phyloP scores from a whole-genome alignment of 2,888 invertebrate species.

The Dasypolia templi region DNA sequence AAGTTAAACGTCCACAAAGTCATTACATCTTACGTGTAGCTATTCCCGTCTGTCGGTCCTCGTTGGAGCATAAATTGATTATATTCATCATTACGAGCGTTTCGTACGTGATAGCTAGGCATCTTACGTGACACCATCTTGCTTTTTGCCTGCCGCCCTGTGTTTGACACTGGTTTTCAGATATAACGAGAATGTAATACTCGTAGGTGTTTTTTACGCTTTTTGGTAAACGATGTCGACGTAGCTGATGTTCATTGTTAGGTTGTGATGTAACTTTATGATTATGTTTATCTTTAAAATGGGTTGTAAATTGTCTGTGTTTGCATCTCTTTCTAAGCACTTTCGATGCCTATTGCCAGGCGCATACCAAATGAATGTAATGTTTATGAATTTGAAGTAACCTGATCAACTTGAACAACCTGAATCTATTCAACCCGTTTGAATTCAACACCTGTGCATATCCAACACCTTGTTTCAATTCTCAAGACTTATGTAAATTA shows the following conservation, averaged over 20 bases:
- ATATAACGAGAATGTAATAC: constrained; percentile 38
- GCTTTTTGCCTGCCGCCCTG: constrained; percentile 65
- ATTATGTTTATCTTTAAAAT: not conserved
- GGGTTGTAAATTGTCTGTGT: not conserved
- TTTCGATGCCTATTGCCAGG: constrained; percentile 4
- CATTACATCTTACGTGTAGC: constrained; percentile 60
- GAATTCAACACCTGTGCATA: constrained; percentile 56
- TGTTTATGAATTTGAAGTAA: constrained; percentile 41
- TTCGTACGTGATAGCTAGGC: constrained; percentile 57
- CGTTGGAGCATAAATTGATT: constrained; percentile 61
- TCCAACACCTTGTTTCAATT: constrained; percentile 50
- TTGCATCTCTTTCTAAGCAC: not conserved
- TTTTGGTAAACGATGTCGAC: constrained; percentile 31
- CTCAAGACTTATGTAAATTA: constrained; percentile 47
- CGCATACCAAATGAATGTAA: constrained; percentile 19
- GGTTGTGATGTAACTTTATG: constrained; percentile 10
- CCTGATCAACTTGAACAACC: constrained; percentile 55
- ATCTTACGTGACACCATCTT: constrained; percentile 63
- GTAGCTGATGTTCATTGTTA: constrained; percentile 16
- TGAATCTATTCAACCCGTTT: constrained; percentile 54
- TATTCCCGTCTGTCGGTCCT: constrained; percentile 59
- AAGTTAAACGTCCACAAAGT: constrained; percentile 60
- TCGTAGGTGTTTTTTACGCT: constrained; percentile 3
- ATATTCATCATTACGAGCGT: constrained; percentile 60
- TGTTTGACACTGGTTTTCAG: constrained; percentile 60